Evolutionary conservation across 2,113 vertebrate species (phyloP), one percentile per base, ranked within the genome.

Genomic region (Lucifuga dentata): DNA sequence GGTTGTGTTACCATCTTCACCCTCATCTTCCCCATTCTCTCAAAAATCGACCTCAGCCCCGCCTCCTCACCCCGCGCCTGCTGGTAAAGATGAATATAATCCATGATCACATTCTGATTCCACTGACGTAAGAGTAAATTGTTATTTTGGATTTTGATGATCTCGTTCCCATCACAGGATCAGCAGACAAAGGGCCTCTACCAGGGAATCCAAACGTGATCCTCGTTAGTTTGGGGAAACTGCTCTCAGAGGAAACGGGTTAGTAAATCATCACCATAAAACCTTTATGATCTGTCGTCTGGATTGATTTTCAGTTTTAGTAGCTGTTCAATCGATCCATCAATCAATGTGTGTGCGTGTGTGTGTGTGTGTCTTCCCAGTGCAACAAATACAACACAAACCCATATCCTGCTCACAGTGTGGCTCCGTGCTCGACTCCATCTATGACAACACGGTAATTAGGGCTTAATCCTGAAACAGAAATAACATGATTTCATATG

Each of bases 181-280:
- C 63, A 39, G 33, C 35, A 24, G 78, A 90, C 52, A 82, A 67
- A 5, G 65, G 32, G 3, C 73, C 60, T 10, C 80, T 93, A 40
- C 74, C 64, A 3, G 92, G 92, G 26, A 92, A 93, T 68, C 92
- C 91, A 8, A 93, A 93, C 1, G 86, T 93, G 40, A 73, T 93
- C 45, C 90, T 92, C 13, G 68, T 92, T 66, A 88, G 83, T 76
- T 77, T 93, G 70, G 89, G 87, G 20, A 89, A 80, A 66, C 45
- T 93, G 38, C 58, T 92, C 21, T 74, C 80, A 32, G 88, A 90
- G 43, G 79, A 88, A 60, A 85, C 41, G 45, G 81, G 90, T 92
- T 60, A 66, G 86, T 60, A 52, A 50, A 67, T 20, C 39, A 10
- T 56, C 11, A 11, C 53, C 11, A 35, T 65, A 38, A 73, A 50